Evolutionary conservation across 2,797 vertebrate species (phyloP), one percentile per base, ranked within the genome.

Genomic region (Phataginus tricuspis): DNA sequence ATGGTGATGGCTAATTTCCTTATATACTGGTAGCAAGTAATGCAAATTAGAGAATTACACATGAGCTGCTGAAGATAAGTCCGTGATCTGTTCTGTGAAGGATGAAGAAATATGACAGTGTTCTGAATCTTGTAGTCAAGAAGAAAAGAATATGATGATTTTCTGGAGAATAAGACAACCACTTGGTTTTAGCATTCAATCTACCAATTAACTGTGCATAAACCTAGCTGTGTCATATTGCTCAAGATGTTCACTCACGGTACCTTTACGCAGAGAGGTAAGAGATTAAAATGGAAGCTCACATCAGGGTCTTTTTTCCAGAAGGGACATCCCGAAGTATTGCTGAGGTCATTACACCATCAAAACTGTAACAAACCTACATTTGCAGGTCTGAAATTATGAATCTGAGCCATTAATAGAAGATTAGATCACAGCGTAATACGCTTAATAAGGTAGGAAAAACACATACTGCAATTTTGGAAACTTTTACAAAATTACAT

Each of bases 251-350:
- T 91, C 9, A 72, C 68, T 74, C 80, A 12, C 68, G 34, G 25
- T 51, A 69, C 16, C 16, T 75, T 25, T 75, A 49, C 31, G 39
- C 2, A 83, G 27, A 75, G 27, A 86, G 12, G 8, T 55, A 39
- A 82, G 45, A 77, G 2, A 59, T 59, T 94, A 57, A 94, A 72
- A 92, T 91, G 29, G 87, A 82, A 77, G 21, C 29, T 79, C 39
- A 91, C 2, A 72, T 61, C 1, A 74, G 19, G 5, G 2, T n/a
- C 5, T 68, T 92, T 74, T 87, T 72, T 55, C 12, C 23, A n/a
- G 23, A 86, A 86, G 55, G 39, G 3, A 42, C 77, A 16, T 29
- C 4, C 23, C 5, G 23, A 42, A 69, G 23, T 27, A 72, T 51
- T 29, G 5, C 29, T 34, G 31, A 79, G 12, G 2, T 85, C 12